Evolutionary conservation across 2,888 invertebrate genomes (phyloP).

Genomic region (Scotopteryx bipunctaria): DNA sequence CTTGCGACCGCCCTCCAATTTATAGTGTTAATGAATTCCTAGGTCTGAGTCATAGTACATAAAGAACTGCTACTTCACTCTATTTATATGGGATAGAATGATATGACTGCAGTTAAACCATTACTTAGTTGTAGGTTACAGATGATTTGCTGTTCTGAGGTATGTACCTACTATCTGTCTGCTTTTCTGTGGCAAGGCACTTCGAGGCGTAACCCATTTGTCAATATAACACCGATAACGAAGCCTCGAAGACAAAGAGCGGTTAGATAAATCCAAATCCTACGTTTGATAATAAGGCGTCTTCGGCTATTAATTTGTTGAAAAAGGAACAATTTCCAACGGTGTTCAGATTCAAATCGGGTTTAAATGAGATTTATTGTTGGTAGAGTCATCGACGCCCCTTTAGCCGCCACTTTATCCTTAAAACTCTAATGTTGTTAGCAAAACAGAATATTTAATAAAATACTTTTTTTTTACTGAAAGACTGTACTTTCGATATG

Average conservation of each 20-base stretch:
- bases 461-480: too few relatives aligned
- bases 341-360: too few relatives aligned
- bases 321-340: constrained; percentile 13
- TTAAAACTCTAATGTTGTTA: too few relatives aligned
- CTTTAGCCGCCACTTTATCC: too few relatives aligned
- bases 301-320: constrained; percentile 22
- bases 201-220: constrained; percentile 71
- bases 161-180: too few relatives aligned
- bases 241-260: constrained; percentile 43
- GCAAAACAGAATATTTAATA: too few relatives aligned
- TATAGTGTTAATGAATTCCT: constrained; percentile 70
- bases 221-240: constrained; percentile 67
- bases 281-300: constrained; percentile 24
- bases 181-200: constrained; percentile 5
- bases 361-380: constrained; percentile 13
- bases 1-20: constrained; percentile 64
- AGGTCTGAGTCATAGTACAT: constrained; percentile 35
- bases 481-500: too few relatives aligned
- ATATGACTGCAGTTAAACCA: too few relatives aligned
- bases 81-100: neutral
- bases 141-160: too few relatives aligned
- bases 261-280: constrained; percentile 23
- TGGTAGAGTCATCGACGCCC: neutral
- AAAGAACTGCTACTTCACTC: neutral
- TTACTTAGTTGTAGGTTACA: too few relatives aligned